Conservation (phyloP, 1,140 invertebrate genomes). For the Heliothis virescens region DNA sequence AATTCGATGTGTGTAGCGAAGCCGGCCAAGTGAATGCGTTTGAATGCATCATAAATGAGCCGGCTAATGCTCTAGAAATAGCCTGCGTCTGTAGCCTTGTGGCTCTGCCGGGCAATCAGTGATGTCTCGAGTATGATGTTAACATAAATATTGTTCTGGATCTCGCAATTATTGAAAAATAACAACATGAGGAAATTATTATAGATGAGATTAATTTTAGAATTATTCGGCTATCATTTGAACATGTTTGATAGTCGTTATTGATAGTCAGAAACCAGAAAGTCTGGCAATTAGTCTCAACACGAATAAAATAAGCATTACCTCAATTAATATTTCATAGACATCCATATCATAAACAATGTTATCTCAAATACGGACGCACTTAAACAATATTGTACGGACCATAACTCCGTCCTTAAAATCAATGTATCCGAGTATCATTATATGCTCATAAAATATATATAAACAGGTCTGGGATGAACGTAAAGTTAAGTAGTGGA, state of each 20-base stretch:
- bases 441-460: conserved; percentile 17
- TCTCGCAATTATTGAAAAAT: neutral
- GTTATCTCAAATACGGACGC: no score
- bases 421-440: conserved; percentile 19
- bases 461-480: neutral
- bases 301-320: neutral
- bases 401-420: neutral
- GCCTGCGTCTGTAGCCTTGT: conserved; percentile 9
- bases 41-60: conserved; percentile 45
- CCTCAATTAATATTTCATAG: neutral
- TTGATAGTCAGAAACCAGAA: no score
- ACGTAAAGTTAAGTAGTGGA: conserved; percentile 9
- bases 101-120: neutral
- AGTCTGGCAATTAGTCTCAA: no score
- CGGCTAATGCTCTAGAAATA: conserved; percentile 38
- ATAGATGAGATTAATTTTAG: no score
- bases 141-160: neutral
- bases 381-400: neutral
- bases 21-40: conserved; percentile 11
- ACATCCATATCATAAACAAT: neutral
- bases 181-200: neutral
- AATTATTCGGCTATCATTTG: no score
- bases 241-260: no score
- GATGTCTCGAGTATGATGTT: neutral
- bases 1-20: conserved; percentile 16